A percentile compares a stretch with the other conserved stretches of the same genome.
Conservation (phyloP, 2,888 invertebrate species). For the Cephus runcator region DNA sequence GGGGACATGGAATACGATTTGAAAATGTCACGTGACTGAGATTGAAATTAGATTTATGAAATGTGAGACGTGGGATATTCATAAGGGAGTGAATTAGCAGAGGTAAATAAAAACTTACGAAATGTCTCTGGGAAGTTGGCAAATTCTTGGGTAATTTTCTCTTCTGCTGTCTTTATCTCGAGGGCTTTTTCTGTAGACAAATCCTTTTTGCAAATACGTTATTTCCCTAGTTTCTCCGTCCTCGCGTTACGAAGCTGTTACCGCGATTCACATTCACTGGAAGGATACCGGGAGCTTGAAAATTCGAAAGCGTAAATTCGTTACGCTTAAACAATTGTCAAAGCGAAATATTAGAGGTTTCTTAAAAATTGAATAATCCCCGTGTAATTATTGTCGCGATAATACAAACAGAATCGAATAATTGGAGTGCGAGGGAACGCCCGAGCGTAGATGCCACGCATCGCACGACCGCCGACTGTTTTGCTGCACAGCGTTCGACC, state of each 20-base stretch:
- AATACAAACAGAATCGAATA: neutral
- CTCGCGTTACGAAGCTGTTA: neutral
- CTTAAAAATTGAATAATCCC: neutral
- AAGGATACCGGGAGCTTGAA: neutral
- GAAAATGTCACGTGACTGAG: neutral
- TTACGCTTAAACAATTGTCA: neutral
- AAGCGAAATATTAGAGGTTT: neutral
- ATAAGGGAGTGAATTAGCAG: neutral
- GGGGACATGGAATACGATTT: neutral
- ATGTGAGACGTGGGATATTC: neutral
- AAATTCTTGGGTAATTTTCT: neutral
- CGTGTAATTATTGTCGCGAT: neutral
- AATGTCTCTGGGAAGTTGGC: neutral
- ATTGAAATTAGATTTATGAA: neutral
- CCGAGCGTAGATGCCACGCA: constrained; percentile 28
- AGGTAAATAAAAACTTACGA: neutral
- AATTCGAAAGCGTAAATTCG: neutral
- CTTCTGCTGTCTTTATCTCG: neutral
- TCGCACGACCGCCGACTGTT: constrained; percentile 34
- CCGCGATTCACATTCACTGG: neutral
- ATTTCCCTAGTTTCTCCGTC: neutral
- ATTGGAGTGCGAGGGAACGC: constrained; percentile 3
- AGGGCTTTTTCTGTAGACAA: neutral
- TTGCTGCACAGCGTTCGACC: constrained; percentile 32
- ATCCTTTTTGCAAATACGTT: neutral